Evolutionary conservation across 2,113 vertebrate genomes (phyloP).

Genomic region (Pelvicachromis taeniatus): DNA sequence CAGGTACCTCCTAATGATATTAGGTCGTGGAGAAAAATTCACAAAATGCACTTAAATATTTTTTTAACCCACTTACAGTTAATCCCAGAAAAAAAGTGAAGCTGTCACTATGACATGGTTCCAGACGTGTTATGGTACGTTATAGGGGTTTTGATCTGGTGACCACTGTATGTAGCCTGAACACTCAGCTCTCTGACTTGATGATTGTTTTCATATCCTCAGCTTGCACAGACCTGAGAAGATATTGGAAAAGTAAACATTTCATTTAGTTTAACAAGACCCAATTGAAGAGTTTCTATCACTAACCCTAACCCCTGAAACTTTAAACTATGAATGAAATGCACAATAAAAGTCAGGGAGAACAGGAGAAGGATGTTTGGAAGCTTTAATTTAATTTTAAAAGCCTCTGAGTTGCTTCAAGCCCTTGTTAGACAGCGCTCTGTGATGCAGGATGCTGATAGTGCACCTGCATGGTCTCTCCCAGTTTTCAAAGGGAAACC

Average conservation of each 20-base stretch:
- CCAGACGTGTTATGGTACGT: neutral
- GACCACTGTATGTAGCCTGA: neutral
- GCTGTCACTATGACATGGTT: neutral
- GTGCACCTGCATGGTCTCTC: neutral
- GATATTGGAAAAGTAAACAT: neutral
- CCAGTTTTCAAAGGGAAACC: slow-evolving; percentile 35
- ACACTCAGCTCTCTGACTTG: neutral
- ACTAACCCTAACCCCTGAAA: too few species aligned
- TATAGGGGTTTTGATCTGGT: neutral
- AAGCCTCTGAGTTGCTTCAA: neutral
- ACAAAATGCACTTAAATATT: neutral
- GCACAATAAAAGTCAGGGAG: neutral
- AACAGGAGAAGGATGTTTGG: neutral
- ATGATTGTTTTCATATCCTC: neutral
- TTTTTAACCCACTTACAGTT: neutral
- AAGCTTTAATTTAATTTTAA: neutral
- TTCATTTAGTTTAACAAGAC: neutral
- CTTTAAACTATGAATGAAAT: neutral
- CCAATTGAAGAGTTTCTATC: neutral
- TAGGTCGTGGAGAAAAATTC: neutral
- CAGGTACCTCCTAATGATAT: neutral
- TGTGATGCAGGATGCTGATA: neutral
- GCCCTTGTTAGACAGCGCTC: neutral
- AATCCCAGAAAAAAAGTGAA: neutral
- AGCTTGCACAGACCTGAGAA: neutral